A percentile compares a stretch with the other conserved stretches of the same genome.
Evolutionary conservation across 1,140 invertebrate genomes (phyloP).

Genomic region (Lucilia sericata): DNA sequence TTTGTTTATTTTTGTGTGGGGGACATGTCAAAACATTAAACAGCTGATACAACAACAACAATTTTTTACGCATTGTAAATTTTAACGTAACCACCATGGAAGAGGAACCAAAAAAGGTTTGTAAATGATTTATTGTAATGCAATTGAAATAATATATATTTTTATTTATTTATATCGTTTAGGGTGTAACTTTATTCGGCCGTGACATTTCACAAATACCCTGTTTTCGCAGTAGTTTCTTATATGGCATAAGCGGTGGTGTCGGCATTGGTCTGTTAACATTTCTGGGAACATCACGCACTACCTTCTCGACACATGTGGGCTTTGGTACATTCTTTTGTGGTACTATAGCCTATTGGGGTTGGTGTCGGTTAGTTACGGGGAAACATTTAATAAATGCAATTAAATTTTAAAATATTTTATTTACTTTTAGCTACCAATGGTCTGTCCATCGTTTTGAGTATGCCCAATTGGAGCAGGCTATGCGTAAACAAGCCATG

Average conservation of each 20-base stretch:
- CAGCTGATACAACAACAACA: background rate
- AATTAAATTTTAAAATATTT: background rate
- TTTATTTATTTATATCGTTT: slow-evolving; percentile 25
- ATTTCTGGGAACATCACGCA: slow-evolving; percentile 74
- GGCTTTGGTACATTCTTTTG: slow-evolving; percentile 70
- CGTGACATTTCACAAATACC: slow-evolving; percentile 73
- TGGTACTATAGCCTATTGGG: slow-evolving; percentile 72
- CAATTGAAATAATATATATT: slow-evolving; percentile 5
- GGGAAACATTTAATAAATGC: background rate
- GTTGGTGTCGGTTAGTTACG: slow-evolving; percentile 66
- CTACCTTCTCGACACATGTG: slow-evolving; percentile 68
- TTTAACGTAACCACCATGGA: slow-evolving; percentile 42
- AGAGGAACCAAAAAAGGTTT: slow-evolving; percentile 42
- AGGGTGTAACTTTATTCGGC: slow-evolving; percentile 69
- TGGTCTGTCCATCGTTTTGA: slow-evolving; percentile 68
- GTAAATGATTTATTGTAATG: slow-evolving; percentile 4
- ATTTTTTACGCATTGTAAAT: background rate
- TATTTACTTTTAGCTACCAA: slow-evolving; percentile 61
- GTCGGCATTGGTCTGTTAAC: slow-evolving; percentile 70
- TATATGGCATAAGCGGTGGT: slow-evolving; percentile 73
- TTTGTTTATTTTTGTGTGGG: background rate
- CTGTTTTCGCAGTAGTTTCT: slow-evolving; percentile 74
- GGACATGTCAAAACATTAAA: background rate
- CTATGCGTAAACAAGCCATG: slow-evolving; percentile 61
- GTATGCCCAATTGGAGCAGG: slow-evolving; percentile 66